These are phyloP conservation scores for Hylomyscus alleni DNA, from an alignment of 2,797 vertebrate genomes.

Conservation along the genomic window DNA sequence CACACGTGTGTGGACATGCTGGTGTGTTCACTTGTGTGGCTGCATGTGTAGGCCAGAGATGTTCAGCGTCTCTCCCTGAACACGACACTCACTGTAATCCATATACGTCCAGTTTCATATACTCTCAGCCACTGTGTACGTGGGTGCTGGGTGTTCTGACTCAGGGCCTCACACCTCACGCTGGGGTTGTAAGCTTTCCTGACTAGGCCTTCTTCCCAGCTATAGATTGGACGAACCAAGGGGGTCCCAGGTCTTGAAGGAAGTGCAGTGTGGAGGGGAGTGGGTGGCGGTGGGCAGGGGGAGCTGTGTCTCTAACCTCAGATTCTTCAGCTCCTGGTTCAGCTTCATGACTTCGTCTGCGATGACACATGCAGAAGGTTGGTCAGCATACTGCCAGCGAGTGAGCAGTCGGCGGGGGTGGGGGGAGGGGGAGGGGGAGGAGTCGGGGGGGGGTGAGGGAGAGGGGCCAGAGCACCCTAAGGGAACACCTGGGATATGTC, in stretches of 20 bases:
- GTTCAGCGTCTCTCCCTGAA: neutral
- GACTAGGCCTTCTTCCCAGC: neutral
- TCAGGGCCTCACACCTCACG: neutral
- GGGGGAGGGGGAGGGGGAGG: neutral
- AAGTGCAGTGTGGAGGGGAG: neutral
- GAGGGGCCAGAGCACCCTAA: neutral
- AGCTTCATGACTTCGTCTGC: neutral
- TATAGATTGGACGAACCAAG: neutral
- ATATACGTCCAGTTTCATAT: too few species aligned
- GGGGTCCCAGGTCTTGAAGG: neutral
- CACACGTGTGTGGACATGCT: neutral
- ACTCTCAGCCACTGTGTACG: neutral
- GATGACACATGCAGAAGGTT: neutral
- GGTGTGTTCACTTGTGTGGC: neutral
- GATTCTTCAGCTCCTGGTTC: neutral
- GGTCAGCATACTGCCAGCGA: neutral
- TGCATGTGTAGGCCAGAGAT: neutral
- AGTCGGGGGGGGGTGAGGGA: neutral
- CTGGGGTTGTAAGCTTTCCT: too few species aligned
- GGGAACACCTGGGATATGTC: neutral
- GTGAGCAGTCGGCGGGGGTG: neutral
- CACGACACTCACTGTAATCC: neutral
- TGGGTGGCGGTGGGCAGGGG: neutral
- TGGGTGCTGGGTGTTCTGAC: neutral
- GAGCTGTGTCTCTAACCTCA: conserved; percentile 45